Evolutionary conservation across 1,140 invertebrate species (phyloP).

Genomic region (Sipha flava): DNA sequence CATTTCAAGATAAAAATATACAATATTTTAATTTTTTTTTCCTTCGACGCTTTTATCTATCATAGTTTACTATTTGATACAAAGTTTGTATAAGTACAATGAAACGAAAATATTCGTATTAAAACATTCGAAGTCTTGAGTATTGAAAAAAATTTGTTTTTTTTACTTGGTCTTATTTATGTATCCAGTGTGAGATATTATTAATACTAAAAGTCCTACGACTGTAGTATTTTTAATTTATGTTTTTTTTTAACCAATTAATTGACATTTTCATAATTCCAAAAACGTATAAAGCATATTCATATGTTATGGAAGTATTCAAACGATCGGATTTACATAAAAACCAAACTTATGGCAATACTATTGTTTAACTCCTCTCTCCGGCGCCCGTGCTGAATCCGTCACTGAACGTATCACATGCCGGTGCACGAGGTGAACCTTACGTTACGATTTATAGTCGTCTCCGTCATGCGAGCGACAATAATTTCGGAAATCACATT

Average conservation of each 20-base stretch:
- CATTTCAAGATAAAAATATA: background rate
- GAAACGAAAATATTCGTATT: background rate
- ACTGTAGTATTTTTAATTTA: background rate
- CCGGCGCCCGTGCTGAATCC: no score
- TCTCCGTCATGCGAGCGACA: constrained; percentile 12
- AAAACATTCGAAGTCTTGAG: background rate
- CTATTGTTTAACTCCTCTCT: background rate
- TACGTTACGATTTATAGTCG: no score
- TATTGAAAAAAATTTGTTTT: background rate
- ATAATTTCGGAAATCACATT: constrained; percentile 20
- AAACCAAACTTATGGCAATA: background rate
- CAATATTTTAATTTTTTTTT: constrained; percentile 4
- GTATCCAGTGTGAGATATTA: no score
- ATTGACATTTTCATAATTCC: no score
- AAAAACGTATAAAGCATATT: no score
- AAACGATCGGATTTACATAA: background rate
- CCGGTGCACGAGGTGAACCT: no score
- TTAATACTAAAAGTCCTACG: background rate
- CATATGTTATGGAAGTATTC: background rate
- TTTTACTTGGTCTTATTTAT: no score
- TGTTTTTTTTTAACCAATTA: no score
- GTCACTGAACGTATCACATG: no score
- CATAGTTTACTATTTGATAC: background rate
- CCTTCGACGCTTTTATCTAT: no score
- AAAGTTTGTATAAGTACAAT: background rate